Evolutionary conservation across 2,113 vertebrate species (phyloP), one percentile per base, ranked within the genome.

Genomic region (Gallinago jamesoni): DNA sequence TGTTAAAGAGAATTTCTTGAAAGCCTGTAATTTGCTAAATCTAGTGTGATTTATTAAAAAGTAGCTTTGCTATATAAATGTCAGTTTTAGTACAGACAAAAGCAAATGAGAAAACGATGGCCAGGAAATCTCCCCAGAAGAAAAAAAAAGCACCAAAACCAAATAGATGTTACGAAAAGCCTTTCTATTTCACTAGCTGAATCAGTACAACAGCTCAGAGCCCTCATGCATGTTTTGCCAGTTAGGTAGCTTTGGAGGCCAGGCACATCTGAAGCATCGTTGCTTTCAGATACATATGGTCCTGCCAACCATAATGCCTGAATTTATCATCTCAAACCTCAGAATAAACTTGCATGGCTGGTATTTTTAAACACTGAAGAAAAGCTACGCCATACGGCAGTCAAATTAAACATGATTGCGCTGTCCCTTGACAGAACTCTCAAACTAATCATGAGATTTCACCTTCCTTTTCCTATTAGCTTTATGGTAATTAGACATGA

Each of bases 381-480:
- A 97, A 94, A 94, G 79, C 89, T 82, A 14, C 1, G 6, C 95
- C 94, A 95, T 93, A 94, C 50, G 57, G 96, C 89, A 95, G 67
- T 91, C 84, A 96, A 96, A 96, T 97, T 89, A 95, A 94, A 96
- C 86, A 89, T 89, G 94, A 96, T 84, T 97, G 94, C 80, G 53
- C 91, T 94, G 91, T 95, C 96, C 96, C 92, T 84, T 95, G 96
- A 93, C 89, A 94, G 87, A 96, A 87, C 33, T 41, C 81, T 92
- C 91, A 62, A 93, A 88, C 89, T 96, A 94, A 97, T 97, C 12
- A 90, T 63, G 89, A 95, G 94, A 95, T 92, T 97, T 95, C 96
- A 97, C 96, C 86, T 95, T 97, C 96, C 92, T 93, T 91, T 96
- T 95, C 91, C 95, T 94, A 94, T 96, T 96, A 96, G 87, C 89